Evolutionary conservation across 2,888 invertebrate genomes (phyloP).

Genomic region (Neoscelio sp.): DNA sequence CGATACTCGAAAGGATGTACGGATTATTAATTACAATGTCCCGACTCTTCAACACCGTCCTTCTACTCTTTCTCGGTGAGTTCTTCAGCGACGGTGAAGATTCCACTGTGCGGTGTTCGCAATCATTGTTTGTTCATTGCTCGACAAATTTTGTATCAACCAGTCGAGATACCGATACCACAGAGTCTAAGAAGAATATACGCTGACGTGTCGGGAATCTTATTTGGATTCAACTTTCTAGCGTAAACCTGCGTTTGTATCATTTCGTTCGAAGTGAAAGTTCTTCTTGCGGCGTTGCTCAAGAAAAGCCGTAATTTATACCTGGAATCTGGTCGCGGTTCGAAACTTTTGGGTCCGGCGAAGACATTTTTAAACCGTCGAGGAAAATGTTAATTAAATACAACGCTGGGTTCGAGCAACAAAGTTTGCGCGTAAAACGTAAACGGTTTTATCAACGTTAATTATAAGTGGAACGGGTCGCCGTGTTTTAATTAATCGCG

Average conservation of each 20-base stretch:
- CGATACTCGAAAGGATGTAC: constrained; percentile 13
- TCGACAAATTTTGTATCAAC: background rate
- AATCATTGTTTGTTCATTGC: background rate
- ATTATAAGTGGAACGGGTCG: constrained; percentile 3
- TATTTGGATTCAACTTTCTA: no score
- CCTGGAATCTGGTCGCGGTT: background rate
- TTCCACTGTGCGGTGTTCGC: background rate
- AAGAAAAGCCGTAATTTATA: no score
- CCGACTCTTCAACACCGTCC: constrained; percentile 6
- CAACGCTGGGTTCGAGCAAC: background rate
- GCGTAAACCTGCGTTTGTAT: no score
- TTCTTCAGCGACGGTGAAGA: no score
- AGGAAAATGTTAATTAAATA: background rate
- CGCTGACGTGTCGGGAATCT: no score
- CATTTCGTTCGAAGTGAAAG: no score
- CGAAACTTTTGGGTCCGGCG: no score
- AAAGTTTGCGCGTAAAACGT: background rate
- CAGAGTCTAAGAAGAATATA: no score
- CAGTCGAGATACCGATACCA: no score
- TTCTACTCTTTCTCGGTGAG: constrained; percentile 40
- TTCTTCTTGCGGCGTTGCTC: no score
- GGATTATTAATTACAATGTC: constrained; percentile 37
- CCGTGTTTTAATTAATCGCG: constrained; percentile 1
- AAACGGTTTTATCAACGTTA: background rate
- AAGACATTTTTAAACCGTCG: background rate